Base-by-base conservation (phyloP, 2,113 vertebrate species). In the Ammodytes dubius region DNA sequence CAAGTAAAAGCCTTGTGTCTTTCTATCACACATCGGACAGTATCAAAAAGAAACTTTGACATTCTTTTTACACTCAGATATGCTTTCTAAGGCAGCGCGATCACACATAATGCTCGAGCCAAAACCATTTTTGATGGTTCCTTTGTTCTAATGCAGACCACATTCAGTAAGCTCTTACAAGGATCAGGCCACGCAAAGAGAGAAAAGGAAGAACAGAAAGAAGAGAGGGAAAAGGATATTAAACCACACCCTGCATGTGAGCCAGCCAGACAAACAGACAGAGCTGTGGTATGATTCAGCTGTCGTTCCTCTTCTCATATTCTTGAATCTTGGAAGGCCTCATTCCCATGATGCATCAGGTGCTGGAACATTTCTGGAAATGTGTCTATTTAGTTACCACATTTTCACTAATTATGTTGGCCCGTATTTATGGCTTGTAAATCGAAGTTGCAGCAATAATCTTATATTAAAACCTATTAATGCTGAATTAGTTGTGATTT, bases 171-270 rank as follows among this genome's bases (percentile, higher is more conserved):
- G 57, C 39, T 50, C 46, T 46, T 70, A 59, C 63, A 53, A 68
- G 74, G 87, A 70, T 90, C 43, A 46, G 56, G 71, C 57, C 74
- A 53, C 27, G 66, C 47, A 61, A 61, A n/a, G 52, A 86, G 40
- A 75, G 69, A 85, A 77, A 17, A 64, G 19, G 46, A 86, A 83
- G 72, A 87, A 66, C 7, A 66, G 59, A 76, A 70, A 83, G 39
- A 83, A 79, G 43, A 78, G 67, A 86, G 56, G 70, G 76, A 85
- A 71, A 86, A 92, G 89, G 86, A 93, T 93, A 94, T 91, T 91
- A 93, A 94, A 95, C 92, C 90, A 89, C 92, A 93, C 91, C 92
- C 93, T 88, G 40, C 63, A 70, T 82, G 85, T 49, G 79, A 85
- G 77, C 74, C 71, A 79, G 80, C 70, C 88, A 92, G 86, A 86